Evolutionary conservation across 2,888 invertebrate genomes (phyloP), one percentile per base, ranked within the genome.

Genomic region (Luperina nickerlii): DNA sequence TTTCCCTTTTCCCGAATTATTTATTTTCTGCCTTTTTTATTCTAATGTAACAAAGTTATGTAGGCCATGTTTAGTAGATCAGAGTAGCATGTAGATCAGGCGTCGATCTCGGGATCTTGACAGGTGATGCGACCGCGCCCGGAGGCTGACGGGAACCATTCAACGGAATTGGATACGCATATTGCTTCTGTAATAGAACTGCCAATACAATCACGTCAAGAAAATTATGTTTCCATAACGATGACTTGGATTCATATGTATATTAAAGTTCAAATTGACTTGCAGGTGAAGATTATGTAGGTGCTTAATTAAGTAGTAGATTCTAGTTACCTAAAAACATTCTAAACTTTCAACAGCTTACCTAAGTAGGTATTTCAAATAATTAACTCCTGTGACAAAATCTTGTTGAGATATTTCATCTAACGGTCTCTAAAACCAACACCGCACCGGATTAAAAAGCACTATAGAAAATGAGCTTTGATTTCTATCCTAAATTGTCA

Each of bases 31-130:
- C 11, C 11, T 42, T 63, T 65, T 70, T 81, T 62, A 27, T 74
- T 60, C 38, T 24, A 57, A 73, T 70, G 54, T 69, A 60, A 75
- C 51, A 54, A 79, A 74, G 78, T 76, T 74, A 77, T 11, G 65
- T 69, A 73, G 65, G 60, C 48, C 66, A 78, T 73, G 72, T 80
- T 66, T 74, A 84, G 76, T 74, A 74, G 81, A 80, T 78, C 74
- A 84, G 79, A 78, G 76, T 75, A 74, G 75, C 75, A 88, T 89
- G 88, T 86, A 87, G 89, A 88, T 82, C 85, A 88, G 75, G 74
- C 45, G 76, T 89, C 81, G 76, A 78, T 68, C 66, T 42, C 27
- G 63, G 66, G 54, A 65, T 76, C 81, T 71, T 88, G 91, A 88
- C 89, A 88, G 79, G 83, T 85, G 87, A 85, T 79, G 69, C 63